Conservation (phyloP, 2,888 invertebrate genomes). For the Scaptomyza caliginosa region DNA sequence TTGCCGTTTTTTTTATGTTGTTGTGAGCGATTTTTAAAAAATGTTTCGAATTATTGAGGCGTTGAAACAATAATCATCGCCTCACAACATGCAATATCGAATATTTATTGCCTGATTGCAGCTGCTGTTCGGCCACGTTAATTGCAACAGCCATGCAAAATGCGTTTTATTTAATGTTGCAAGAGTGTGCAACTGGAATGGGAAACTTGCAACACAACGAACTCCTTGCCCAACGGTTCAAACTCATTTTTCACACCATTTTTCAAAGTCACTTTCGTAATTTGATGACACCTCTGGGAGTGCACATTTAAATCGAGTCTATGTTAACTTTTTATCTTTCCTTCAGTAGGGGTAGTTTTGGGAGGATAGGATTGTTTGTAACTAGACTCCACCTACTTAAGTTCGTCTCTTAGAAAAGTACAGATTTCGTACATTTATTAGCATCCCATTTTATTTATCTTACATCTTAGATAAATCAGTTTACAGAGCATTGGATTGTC, state of each 20-base stretch:
- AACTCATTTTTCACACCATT: constrained; percentile 62
- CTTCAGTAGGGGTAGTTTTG: constrained; percentile 7
- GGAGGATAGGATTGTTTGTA: too few species aligned
- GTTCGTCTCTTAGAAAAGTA: background rate
- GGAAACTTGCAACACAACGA: background rate
- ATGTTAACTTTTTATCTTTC: background rate
- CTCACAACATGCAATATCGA: constrained; percentile 42
- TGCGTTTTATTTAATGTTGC: constrained; percentile 29
- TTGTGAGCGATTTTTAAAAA: constrained; percentile 59
- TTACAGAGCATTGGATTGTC: constrained; percentile 37
- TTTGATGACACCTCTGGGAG: constrained; percentile 68
- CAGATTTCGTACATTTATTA: constrained; percentile 21
- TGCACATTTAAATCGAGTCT: constrained; percentile 25
- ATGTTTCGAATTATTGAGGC: constrained; percentile 70
- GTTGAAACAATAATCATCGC: constrained; percentile 75
- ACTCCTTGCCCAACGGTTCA: constrained; percentile 1
- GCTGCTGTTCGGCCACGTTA: constrained; percentile 59
- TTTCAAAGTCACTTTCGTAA: constrained; percentile 66
- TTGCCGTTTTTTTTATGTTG: constrained; percentile 25
- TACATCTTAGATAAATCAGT: constrained; percentile 41
- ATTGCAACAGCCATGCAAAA: constrained; percentile 61
- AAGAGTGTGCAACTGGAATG: constrained; percentile 14
- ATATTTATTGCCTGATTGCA: constrained; percentile 66
- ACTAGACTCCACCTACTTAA: background rate
- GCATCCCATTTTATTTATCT: constrained; percentile 25